Evolutionary conservation across 2,888 invertebrate species (phyloP).

Genomic region (Platycnemis pennipes): DNA sequence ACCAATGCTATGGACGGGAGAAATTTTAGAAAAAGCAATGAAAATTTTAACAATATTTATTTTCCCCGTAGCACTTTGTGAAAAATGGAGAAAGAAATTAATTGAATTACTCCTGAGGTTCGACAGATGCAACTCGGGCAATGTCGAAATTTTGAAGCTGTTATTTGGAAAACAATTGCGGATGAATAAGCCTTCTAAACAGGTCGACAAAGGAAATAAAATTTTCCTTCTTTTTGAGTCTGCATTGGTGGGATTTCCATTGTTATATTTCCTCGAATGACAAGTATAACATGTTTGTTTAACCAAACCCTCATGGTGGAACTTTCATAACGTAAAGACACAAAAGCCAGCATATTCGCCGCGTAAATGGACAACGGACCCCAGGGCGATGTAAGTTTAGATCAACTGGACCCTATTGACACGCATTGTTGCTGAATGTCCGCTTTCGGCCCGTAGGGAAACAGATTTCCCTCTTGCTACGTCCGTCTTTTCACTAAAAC

Average conservation of each 20-base stretch:
- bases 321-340: not conserved
- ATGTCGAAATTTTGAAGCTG: too few relatives aligned
- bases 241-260: not conserved
- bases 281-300: not conserved
- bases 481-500: not conserved
- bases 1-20: too few relatives aligned
- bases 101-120: too few relatives aligned
- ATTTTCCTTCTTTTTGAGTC: not conserved
- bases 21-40: too few relatives aligned
- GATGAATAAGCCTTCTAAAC: not conserved
- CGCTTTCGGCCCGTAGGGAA: not conserved
- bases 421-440: not conserved
- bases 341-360: not conserved
- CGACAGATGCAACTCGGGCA: too few relatives aligned
- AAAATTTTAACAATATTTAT: too few relatives aligned
- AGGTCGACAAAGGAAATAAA: not conserved
- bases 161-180: too few relatives aligned
- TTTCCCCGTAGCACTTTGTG: too few relatives aligned
- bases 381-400: not conserved
- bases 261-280: not conserved
- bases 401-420: not conserved
- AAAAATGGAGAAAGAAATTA: too few relatives aligned
- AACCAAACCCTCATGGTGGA: not conserved
- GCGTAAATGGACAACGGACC: not conserved
- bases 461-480: not conserved